Percentiles rank a stretch among this genome's conserved stretches.
phyloP scores from a whole-genome alignment of 2,888 invertebrate genomes.

The Hirtodrosophila trivittata region DNA sequence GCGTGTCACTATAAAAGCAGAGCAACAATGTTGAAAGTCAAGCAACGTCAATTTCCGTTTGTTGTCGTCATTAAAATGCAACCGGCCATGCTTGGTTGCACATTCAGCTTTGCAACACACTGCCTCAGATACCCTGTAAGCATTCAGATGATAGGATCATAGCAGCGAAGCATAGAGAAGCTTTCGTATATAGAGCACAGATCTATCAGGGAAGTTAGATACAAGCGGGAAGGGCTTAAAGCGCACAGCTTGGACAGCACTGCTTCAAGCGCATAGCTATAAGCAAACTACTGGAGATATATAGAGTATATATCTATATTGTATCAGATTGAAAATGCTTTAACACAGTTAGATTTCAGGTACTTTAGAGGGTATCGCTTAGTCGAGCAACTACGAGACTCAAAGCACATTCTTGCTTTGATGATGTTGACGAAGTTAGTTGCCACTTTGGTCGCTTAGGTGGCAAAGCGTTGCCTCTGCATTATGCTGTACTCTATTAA shows the following conservation, averaged over 20 bases:
- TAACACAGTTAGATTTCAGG: too few species aligned
- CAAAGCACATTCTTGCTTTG: too few species aligned
- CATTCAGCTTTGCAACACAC: slow-evolving; percentile 27
- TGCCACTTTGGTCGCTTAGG: slow-evolving; percentile 15
- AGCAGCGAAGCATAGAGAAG: neutral
- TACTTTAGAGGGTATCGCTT: too few species aligned
- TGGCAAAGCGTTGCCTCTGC: slow-evolving; percentile 4
- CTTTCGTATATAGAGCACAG: neutral
- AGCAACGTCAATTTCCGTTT: slow-evolving; percentile 74
- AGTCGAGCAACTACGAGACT: too few species aligned
- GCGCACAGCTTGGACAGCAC: too few species aligned
- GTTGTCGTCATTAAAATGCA: slow-evolving; percentile 73
- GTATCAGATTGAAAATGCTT: too few species aligned
- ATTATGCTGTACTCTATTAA: slow-evolving; percentile 50
- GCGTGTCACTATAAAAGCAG: slow-evolving; percentile 69
- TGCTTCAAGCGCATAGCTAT: too few species aligned
- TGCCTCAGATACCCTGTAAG: slow-evolving; percentile 22
- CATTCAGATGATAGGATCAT: neutral
- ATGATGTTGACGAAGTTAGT: slow-evolving; percentile 11
- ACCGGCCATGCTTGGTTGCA: slow-evolving; percentile 51
- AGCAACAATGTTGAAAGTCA: slow-evolving; percentile 70
- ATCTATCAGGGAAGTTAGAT: neutral
- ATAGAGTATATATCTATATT: too few species aligned
- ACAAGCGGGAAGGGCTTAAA: too few species aligned
- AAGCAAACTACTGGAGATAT: too few species aligned